phyloP scores from a whole-genome alignment of 1,140 invertebrate species.

The Lordiphosa collinella region DNA sequence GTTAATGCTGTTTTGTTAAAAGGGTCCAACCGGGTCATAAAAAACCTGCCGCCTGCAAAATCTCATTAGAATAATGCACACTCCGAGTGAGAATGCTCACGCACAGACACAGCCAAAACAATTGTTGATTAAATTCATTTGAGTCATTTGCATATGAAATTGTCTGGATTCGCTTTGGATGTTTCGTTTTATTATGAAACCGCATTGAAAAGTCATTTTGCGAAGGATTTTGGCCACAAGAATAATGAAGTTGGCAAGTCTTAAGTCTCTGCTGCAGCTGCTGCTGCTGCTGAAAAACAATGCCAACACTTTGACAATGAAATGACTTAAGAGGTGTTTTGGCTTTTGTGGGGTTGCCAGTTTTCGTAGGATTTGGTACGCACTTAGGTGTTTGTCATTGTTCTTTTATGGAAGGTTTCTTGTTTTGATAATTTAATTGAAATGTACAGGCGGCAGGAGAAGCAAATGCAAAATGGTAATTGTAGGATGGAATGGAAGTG shows the following conservation, averaged over 20 bases:
- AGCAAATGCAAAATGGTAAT: constrained; percentile 22
- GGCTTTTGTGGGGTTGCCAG: constrained; percentile 22
- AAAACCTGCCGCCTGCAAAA: constrained; percentile 62
- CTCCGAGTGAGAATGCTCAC: constrained; percentile 1
- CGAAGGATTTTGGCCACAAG: constrained; percentile 47
- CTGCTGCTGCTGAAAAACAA: constrained; percentile 34
- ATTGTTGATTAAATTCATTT: constrained; percentile 78
- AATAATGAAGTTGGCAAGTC: constrained; percentile 72
- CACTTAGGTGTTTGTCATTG: constrained; percentile 59
- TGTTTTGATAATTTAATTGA: constrained; percentile 78
- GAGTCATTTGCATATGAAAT: constrained; percentile 73
- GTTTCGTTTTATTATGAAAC: constrained; percentile 53
- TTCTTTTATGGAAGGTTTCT: constrained; percentile 34
- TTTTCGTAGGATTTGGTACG: constrained; percentile 39
- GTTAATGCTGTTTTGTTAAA: constrained; percentile 19
- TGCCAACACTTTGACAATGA: constrained; percentile 50
- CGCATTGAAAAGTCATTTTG: constrained; percentile 72
- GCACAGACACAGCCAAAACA: constrained; percentile 32
- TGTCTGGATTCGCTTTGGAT: constrained; percentile 40
- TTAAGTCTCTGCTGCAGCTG: constrained; percentile 52
- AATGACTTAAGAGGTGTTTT: constrained; percentile 52
- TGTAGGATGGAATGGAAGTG: constrained; percentile 21
- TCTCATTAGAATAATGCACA: constrained; percentile 76
- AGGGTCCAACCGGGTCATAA: constrained; percentile 26
- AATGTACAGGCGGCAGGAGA: constrained; percentile 31